Evolutionary conservation across 2,888 invertebrate species (phyloP), one percentile per base, ranked within the genome.

Genomic region (Arenicola marina): DNA sequence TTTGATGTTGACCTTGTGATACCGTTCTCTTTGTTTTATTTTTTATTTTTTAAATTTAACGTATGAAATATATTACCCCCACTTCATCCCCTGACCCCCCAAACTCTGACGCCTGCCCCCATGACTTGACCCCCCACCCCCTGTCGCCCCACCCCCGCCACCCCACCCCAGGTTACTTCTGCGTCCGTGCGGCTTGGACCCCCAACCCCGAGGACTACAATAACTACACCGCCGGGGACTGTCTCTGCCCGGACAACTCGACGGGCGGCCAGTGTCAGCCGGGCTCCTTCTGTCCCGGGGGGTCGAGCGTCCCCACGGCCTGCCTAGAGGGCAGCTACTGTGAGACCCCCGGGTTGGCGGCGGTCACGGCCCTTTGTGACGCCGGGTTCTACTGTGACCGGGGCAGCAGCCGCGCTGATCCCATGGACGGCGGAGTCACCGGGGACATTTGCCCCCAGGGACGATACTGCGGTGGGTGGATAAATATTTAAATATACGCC

Each of bases 241-340:
- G 78, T 61, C 68, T 77, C 55, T 78, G 78, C 61, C 78, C 78
- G 32, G 72, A 67, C 53, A 75, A 75, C 54, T 48, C 65, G 4
- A 81, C 80, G 0, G 81, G 81, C 3, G 78, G 79, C 11, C 61
- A 71, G 63, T 81, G 81, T 64, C 76, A 76, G 57, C 74, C 67
- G 61, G 43, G 81, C 74, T 51, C 66, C 72, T 60, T 76, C 70
- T 81, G 81, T 62, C 75, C 73, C 21, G 63, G 65, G 7, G 80
- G 78, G 15, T 74, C 73, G 1, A 29, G 61, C 4, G 56, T 70
- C 18, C 81, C 81, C 0, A 61, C 67, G 1, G 69, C 76, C 0
- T 81, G 81, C 66, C 75, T 75, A 7, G 74, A 75, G 38, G 81
- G 81, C 43, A 26, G 26, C 7, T 66, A 66, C 54, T 66, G 66